Evolutionary conservation across 1,140 invertebrate genomes (phyloP), one percentile per base, ranked within the genome.

Genomic region (Neodiprion virginianus): DNA sequence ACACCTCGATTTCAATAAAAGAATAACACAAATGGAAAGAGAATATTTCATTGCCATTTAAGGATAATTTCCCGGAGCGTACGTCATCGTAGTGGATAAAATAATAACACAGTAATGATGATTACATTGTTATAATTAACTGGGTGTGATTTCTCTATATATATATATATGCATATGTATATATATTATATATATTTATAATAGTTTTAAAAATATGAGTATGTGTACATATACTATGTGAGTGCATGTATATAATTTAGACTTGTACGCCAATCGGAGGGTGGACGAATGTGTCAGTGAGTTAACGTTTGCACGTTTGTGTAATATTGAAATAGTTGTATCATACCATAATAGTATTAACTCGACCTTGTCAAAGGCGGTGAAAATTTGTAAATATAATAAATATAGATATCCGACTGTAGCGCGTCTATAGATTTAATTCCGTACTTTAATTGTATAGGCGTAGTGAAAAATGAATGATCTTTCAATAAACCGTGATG

Each of bases 301-400:
- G 67, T n/a, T 40, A 68, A 66, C 69, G 72, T 73, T 40, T 68
- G 48, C 69, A 65, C 69, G 65, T 70, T 70, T 12, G 69, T 48
- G 68, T 73, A 40, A 47, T 71, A 47, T 67, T 69, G 50, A 69
- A 71, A 68, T 66, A 67, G 76, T 73, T 79, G 78, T 79, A 79
- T 71, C 71, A 79, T 82, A 84, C 83, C 83, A 79, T 73, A 80
- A 84, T 84, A 83, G 83, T 84, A 84, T 84, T 84, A 84, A 80
- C 53, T 73, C 75, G 53, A 75, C 77, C 76, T 77, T 76, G 21
- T 67, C 12, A 77, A 50, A 11, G 40, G 72, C 66, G 65, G 65
- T 48, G 65, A 50, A 67, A 14, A 50, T 73, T 73, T 73, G 72
- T 73, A 73, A 66, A 73, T 73, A 73, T 28, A 53, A 72, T 21